Base-by-base conservation (phyloP, 2,888 invertebrate genomes). In the Xestia xanthographa region DNA sequence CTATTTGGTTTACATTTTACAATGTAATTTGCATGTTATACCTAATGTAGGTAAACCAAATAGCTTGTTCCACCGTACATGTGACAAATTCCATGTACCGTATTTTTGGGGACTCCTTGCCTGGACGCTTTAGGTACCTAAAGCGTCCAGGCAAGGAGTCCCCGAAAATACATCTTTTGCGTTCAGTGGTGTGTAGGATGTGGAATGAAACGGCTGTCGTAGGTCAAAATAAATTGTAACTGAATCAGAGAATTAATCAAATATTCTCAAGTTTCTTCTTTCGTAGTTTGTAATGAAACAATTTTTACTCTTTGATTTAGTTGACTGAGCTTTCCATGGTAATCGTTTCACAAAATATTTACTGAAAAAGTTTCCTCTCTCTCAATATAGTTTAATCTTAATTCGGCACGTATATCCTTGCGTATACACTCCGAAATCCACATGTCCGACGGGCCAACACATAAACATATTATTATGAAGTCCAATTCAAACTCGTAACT, bases 401-500 rank as follows among this genome's bases (percentile, higher is more conserved):
- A 58, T 45, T 58, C 45, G 22, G 58, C 22, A 8, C 26, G 56
- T 12, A 20, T 48, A n/a, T n/a, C n/a, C 38, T 38, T 12, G 12
- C n/a, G 5, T n/a, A 41, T 20, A 26, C 11, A 58, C n/a, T 43
- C 62, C 29, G 1, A 65, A 38, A 50, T 53, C 22, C 68, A 50
- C 43, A 66, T 65, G 34, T 4, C 22, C 8, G 50, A n/a, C 56
- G 48, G 45, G n/a, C 26, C 38, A 66, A 29, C 58, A 48, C 29
- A 82, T 77, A 77, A 50, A 77, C 22, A 60, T 34, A 2, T 2
- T 34, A 34, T 34, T 34, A 65, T 53, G 14, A 77, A 50, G 34
- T 48, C 17, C 26, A 63, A 56, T 83, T 20, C 48, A 70, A 58
- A 43, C 45, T 20, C 26, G 81, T 83, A 82, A 84, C 82, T 89